Evolutionary conservation across 1,140 invertebrate genomes (phyloP).

Genomic region (Trichonephila clavata): DNA sequence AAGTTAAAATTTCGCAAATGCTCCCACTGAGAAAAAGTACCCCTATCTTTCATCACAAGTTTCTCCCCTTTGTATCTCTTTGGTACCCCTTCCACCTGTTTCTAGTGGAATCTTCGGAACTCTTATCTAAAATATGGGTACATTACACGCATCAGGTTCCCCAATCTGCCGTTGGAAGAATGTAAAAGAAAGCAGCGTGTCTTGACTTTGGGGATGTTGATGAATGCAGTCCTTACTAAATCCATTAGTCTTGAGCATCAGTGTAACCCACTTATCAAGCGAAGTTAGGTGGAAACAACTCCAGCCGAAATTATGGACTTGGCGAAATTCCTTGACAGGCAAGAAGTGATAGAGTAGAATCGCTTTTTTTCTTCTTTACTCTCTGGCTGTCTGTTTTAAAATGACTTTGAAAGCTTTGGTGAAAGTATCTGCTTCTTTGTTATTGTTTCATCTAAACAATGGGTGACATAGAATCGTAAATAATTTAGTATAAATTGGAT

Average conservation of each 20-base stretch:
- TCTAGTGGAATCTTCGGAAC: background rate
- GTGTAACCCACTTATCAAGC: slow-evolving; percentile 34
- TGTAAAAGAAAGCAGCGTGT: background rate
- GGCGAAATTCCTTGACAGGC: slow-evolving; percentile 50
- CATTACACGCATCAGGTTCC: background rate
- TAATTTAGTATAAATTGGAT: background rate
- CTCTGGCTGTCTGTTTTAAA: too few species aligned
- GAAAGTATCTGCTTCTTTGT: background rate
- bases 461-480: background rate
- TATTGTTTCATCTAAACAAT: background rate
- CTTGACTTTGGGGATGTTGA: background rate
- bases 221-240: slow-evolving; percentile 36
- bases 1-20: too few species aligned
- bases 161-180: background rate
- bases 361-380: background rate
- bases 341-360: slow-evolving; percentile 21
- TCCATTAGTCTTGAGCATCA: slow-evolving; percentile 49
- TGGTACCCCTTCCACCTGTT: background rate
- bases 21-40: too few species aligned
- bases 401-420: background rate
- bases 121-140: background rate
- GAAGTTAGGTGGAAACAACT: slow-evolving; percentile 14
- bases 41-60: too few species aligned
- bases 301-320: slow-evolving; percentile 40
- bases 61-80: too few species aligned